Percentiles rank a stretch among this genome's conserved stretches.
Conservation (phyloP, 2,113 vertebrate genomes). For the Gyps fulvus region DNA sequence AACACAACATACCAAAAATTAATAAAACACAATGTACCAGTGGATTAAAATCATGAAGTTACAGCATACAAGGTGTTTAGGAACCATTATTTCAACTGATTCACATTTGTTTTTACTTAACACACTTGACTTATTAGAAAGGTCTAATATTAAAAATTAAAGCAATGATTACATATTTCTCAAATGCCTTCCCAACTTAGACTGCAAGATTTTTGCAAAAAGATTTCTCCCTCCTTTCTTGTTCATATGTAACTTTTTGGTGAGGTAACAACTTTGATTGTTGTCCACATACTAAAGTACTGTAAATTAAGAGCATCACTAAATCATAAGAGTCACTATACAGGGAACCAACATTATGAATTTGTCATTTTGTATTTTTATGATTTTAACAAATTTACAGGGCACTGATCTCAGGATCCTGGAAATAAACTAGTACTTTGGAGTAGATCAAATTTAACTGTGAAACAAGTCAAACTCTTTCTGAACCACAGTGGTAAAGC, state of each 20-base stretch:
- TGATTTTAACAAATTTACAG: neutral
- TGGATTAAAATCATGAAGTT: neutral
- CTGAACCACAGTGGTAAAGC: constrained; percentile 43
- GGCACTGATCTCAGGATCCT: constrained; percentile 1
- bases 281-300: neutral
- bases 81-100: neutral
- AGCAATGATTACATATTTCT: neutral
- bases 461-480: constrained; percentile 45
- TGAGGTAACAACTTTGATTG: neutral
- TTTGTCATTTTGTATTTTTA: neutral
- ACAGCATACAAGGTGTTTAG: neutral
- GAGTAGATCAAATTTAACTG: neutral
- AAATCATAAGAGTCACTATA: neutral
- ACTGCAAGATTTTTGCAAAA: neutral
- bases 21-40: neutral
- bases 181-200: neutral
- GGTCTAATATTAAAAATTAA: neutral
- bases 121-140: neutral
- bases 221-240: neutral
- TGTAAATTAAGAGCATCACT: neutral
- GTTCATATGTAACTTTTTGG: neutral
- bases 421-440: constrained; percentile 1
- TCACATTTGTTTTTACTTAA: neutral
- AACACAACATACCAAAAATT: neutral
- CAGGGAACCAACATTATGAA: neutral